phyloP scores from a whole-genome alignment of 1,140 invertebrate species.

The Ooceraea biroi region DNA sequence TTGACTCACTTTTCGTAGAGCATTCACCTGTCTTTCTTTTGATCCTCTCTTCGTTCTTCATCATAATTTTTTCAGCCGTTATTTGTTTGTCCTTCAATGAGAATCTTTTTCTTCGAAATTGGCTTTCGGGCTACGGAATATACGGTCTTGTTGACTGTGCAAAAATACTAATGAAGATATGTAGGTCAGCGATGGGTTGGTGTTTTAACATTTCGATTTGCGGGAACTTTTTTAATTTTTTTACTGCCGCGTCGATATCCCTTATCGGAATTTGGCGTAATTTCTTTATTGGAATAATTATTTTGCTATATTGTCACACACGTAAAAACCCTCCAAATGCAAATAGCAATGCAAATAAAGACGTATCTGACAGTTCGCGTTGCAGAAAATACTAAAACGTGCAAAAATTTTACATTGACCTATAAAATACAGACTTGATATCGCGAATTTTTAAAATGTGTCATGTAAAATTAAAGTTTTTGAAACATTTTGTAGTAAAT shows the following conservation, averaged over 20 bases:
- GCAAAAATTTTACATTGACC: slow-evolving; percentile 24
- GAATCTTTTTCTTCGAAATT: neutral
- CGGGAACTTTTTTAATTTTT: slow-evolving; percentile 21
- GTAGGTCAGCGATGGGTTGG: slow-evolving; percentile 3
- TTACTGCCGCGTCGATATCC: neutral
- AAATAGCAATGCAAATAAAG: slow-evolving; percentile 38
- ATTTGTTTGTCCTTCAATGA: neutral
- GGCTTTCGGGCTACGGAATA: slow-evolving; percentile 23
- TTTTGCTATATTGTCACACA: slow-evolving; percentile 40
- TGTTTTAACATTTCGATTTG: slow-evolving; percentile 48
- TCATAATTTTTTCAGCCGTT: neutral
- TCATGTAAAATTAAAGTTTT: slow-evolving; percentile 13
- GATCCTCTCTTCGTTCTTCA: slow-evolving; percentile 13
- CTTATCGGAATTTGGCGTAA: neutral
- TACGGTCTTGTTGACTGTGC: slow-evolving; percentile 6
- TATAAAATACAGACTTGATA: slow-evolving; percentile 3
- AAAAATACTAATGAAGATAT: slow-evolving; percentile 33
- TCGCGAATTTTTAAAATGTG: slow-evolving; percentile 34
- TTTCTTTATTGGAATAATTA: slow-evolving; percentile 58
- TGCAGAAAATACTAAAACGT: neutral
- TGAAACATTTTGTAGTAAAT: neutral
- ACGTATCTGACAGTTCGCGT: slow-evolving; percentile 35
- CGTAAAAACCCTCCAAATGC: neutral
- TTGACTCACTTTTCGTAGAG: neutral
- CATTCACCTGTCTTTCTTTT: neutral